phyloP scores from a whole-genome alignment of 92 coral and sea anemone species.

The Siderastrea radians region DNA sequence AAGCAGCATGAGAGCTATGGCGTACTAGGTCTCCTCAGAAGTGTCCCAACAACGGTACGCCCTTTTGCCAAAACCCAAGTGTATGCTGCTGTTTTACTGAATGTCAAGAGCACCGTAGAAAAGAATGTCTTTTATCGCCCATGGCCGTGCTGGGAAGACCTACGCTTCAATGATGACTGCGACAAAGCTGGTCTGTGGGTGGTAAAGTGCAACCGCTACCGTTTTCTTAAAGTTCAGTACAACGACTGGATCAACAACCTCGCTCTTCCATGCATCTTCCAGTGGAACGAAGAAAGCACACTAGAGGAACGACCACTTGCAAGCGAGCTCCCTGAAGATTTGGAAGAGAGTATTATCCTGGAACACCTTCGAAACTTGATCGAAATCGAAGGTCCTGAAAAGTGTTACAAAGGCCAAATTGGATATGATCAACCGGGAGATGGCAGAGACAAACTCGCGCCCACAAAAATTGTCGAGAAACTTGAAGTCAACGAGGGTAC shows the following conservation, averaged over 20 bases:
- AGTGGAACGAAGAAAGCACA: slow-evolving; percentile 29
- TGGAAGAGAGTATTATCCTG: slow-evolving; percentile 38
- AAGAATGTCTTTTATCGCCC: slow-evolving; percentile 59
- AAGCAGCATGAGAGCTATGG: slow-evolving; percentile 48
- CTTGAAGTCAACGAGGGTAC: neutral
- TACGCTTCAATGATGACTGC: slow-evolving; percentile 71
- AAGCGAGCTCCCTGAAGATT: slow-evolving; percentile 4
- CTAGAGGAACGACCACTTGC: slow-evolving; percentile 20
- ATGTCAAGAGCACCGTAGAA: slow-evolving; percentile 59
- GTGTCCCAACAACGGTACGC: slow-evolving; percentile 26
- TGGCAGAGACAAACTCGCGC: neutral
- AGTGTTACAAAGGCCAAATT: slow-evolving; percentile 29
- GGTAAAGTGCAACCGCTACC: slow-evolving; percentile 59
- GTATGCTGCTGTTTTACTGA: slow-evolving; percentile 57
- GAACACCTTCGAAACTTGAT: slow-evolving; percentile 5
- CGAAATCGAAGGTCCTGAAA: slow-evolving; percentile 6
- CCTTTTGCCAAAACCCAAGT: slow-evolving; percentile 60
- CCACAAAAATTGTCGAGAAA: slow-evolving; percentile 3
- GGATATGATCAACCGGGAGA: slow-evolving; percentile 27
- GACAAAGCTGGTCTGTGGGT: slow-evolving; percentile 72
- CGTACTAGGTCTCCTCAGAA: slow-evolving; percentile 48
- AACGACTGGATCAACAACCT: slow-evolving; percentile 47
- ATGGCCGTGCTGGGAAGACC: slow-evolving; percentile 75
- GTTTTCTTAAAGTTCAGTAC: slow-evolving; percentile 43
- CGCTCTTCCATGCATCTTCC: slow-evolving; percentile 21